Conservation (phyloP, 2,888 invertebrate species). For the Lasiommata megera region DNA sequence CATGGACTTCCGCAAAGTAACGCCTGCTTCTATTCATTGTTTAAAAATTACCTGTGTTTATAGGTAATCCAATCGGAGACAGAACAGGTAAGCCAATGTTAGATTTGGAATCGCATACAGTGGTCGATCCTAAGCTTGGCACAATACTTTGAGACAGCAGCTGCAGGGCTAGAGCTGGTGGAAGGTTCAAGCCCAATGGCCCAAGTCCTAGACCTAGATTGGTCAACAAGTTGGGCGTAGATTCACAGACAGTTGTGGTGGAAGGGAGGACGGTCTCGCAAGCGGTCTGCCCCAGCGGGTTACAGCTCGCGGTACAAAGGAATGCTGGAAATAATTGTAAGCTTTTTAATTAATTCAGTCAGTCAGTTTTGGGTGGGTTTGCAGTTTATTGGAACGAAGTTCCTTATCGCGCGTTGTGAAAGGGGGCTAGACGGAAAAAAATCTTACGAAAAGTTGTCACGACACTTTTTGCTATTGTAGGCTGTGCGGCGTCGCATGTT, state of each 20-base stretch:
- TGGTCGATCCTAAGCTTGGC: conserved; percentile 10
- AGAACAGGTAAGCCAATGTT: not conserved
- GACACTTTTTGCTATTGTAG: no score
- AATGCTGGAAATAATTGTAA: conserved; percentile 46
- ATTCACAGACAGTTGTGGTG: conserved; percentile 35
- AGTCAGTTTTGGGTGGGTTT: no score
- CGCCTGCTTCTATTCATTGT: no score
- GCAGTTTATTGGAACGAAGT: no score
- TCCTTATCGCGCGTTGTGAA: no score
- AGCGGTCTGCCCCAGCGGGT: conserved; percentile 40
- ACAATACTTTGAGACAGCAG: not conserved
- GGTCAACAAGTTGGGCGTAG: not conserved
- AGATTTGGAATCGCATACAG: conserved; percentile 14
- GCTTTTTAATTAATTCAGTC: not conserved
- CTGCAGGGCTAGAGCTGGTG: conserved; percentile 1
- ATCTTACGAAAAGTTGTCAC: no score
- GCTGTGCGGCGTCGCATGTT: no score
- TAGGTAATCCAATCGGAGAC: not conserved
- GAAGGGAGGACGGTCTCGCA: conserved; percentile 29
- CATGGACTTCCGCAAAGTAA: no score
- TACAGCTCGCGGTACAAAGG: conserved; percentile 45
- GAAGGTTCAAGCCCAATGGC: not conserved
- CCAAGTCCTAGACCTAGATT: not conserved
- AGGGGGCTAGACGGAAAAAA: no score
- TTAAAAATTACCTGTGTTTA: not conserved